phyloP scores from a whole-genome alignment of 2,888 invertebrate species.

The Nycteola revayana region DNA sequence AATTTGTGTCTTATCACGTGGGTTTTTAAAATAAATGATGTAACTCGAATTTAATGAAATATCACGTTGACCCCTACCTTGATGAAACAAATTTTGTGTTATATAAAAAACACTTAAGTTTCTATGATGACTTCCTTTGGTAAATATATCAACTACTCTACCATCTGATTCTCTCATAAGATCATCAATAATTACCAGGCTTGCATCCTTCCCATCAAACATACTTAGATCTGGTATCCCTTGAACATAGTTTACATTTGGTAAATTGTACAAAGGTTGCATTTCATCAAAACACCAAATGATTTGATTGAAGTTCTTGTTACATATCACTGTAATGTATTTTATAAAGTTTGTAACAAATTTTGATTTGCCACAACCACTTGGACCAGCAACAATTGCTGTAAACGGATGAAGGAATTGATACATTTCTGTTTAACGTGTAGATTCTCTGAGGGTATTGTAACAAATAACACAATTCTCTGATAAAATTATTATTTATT shows the following conservation, averaged over 20 bases:
- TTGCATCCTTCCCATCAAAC: too few species aligned
- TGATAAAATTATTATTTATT: too few species aligned
- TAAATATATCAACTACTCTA: slow-evolving; percentile 31
- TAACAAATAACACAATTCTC: too few species aligned
- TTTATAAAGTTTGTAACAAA: too few species aligned
- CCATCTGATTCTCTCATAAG: slow-evolving; percentile 39
- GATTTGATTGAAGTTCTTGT: slow-evolving; percentile 2
- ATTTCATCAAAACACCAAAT: slow-evolving; percentile 1
- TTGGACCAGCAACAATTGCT: slow-evolving; percentile 27
- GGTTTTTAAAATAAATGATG: too few species aligned
- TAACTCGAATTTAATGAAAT: slow-evolving; percentile 30
- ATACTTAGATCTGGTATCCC: slow-evolving; percentile 30
- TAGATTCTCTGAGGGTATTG: background rate
- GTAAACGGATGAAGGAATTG: slow-evolving; percentile 22
- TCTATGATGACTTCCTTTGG: slow-evolving; percentile 19
- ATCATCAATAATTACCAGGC: slow-evolving; percentile 35
- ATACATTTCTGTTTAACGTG: background rate
- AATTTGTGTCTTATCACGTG: too few species aligned
- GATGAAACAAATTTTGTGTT: slow-evolving; percentile 33
- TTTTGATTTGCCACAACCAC: slow-evolving; percentile 32
- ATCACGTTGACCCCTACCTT: slow-evolving; percentile 29
- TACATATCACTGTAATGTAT: slow-evolving; percentile 10
- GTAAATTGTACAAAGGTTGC: slow-evolving; percentile 2
- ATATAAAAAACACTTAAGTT: slow-evolving; percentile 37
- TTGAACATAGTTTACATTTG: slow-evolving; percentile 26